phyloP scores from a whole-genome alignment of 2,113 vertebrate species.

The Dromiciops gliroides region DNA sequence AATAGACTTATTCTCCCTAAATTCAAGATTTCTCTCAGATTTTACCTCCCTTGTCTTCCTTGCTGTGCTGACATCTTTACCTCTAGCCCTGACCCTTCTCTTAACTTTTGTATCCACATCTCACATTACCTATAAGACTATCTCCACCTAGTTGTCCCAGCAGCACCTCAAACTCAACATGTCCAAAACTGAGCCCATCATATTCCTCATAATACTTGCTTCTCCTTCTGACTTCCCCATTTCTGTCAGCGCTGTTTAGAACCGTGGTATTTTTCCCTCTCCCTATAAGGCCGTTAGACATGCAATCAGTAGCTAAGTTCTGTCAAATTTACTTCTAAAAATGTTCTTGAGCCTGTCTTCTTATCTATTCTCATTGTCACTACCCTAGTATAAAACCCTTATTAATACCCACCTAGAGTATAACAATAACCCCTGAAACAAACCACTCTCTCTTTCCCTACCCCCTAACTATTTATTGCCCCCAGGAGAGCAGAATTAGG shows the following conservation, averaged over 20 bases:
- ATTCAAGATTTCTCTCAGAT: neutral
- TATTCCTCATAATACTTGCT: neutral
- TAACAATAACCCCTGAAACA: neutral
- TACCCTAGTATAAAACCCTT: neutral
- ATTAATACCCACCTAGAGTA: neutral
- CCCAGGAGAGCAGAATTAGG: neutral
- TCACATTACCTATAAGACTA: neutral
- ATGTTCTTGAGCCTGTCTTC: neutral
- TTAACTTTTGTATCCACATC: neutral
- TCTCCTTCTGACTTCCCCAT: neutral
- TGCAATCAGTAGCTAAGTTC: neutral
- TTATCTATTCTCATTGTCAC: neutral
- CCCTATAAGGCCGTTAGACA: neutral
- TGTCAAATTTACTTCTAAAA: neutral
- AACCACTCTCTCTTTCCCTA: neutral
- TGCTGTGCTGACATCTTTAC: neutral
- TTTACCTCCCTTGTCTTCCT: neutral
- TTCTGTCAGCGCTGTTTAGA: neutral
- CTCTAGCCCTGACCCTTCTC: neutral
- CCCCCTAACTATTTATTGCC: neutral
- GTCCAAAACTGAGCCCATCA: neutral
- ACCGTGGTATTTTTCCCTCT: neutral
- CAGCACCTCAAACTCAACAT: neutral
- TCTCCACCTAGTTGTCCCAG: neutral
- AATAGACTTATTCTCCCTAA: neutral